phyloP scores from a whole-genome alignment of 2,888 invertebrate species.

The Drosophila atroscutellata region DNA sequence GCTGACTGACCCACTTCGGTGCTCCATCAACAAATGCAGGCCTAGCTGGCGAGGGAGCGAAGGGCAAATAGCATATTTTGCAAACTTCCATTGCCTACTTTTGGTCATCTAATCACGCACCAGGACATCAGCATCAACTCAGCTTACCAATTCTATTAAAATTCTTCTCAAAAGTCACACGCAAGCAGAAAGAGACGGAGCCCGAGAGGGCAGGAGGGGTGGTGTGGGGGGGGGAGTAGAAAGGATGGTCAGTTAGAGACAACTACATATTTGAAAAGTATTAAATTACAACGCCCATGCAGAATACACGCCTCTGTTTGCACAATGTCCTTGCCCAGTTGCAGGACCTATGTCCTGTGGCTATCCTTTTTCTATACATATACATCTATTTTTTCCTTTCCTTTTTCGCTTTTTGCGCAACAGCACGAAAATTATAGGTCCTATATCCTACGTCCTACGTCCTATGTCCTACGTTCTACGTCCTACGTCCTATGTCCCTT shows the following conservation, averaged over 20 bases:
- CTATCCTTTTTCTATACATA: neutral
- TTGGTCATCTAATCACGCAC: slow-evolving; percentile 68
- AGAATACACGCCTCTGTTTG: slow-evolving; percentile 73
- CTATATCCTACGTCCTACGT: neutral
- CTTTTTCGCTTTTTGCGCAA: slow-evolving; percentile 25
- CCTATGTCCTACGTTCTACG: neutral
- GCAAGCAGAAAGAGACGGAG: slow-evolving; percentile 37
- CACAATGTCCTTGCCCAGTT: slow-evolving; percentile 62
- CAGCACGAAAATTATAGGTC: slow-evolving; percentile 74
- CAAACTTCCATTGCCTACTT: slow-evolving; percentile 60
- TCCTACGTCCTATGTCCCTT: neutral
- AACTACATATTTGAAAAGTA: slow-evolving; percentile 78
- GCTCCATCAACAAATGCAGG: slow-evolving; percentile 2
- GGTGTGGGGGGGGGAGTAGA: neutral
- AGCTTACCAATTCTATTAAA: slow-evolving; percentile 80
- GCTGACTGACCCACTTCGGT: slow-evolving; percentile 13
- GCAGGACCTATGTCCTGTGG: slow-evolving; percentile 1
- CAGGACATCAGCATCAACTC: slow-evolving; percentile 47
- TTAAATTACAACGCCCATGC: slow-evolving; percentile 70
- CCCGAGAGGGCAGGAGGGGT: neutral
- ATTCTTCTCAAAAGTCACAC: slow-evolving; percentile 67
- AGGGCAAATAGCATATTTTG: slow-evolving; percentile 53
- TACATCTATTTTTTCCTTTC: slow-evolving; percentile 5
- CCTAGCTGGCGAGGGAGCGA: neutral
- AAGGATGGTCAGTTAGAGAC: slow-evolving; percentile 37